Conservation (phyloP, 2,888 invertebrate species). For the Meiosimyza decipiens region DNA sequence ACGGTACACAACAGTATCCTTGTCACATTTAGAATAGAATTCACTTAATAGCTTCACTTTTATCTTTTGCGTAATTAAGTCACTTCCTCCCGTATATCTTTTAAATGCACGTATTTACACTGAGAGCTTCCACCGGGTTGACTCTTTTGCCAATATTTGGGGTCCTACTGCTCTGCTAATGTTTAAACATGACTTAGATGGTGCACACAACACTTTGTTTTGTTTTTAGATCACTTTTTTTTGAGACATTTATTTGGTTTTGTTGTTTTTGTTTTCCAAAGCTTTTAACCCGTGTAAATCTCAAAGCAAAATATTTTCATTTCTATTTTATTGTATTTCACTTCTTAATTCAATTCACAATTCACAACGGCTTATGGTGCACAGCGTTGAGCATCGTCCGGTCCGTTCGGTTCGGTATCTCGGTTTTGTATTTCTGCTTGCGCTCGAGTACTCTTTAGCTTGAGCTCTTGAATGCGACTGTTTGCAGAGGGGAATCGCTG, state of each 20-base stretch:
- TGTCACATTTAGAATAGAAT: no score
- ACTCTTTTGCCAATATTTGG: not conserved
- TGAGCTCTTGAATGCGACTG: slow-evolving; percentile 68
- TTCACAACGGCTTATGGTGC: slow-evolving; percentile 24
- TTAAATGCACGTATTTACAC: no score
- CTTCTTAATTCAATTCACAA: slow-evolving; percentile 9
- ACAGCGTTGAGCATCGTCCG: slow-evolving; percentile 22
- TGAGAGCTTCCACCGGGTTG: no score
- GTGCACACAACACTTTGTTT: slow-evolving; percentile 14
- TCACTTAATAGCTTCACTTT: no score
- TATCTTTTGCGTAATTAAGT: no score
- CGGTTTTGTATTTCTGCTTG: slow-evolving; percentile 48
- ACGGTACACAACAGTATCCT: no score
- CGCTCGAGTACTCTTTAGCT: slow-evolving; percentile 68
- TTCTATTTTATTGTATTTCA: slow-evolving; percentile 41
- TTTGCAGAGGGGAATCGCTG: slow-evolving; percentile 69
- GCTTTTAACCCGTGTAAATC: slow-evolving; percentile 52
- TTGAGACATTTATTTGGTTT: slow-evolving; percentile 45
- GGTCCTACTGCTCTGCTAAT: slow-evolving; percentile 20
- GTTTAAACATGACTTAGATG: slow-evolving; percentile 31
- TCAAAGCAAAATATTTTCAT: slow-evolving; percentile 51
- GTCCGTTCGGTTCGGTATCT: slow-evolving; percentile 18
- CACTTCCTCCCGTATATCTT: no score
- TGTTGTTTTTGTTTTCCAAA: slow-evolving; percentile 42
- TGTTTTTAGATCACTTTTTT: slow-evolving; percentile 33